Evolutionary conservation across 2,797 vertebrate genomes (phyloP), one percentile per base, ranked within the genome.

Genomic region (Sebastolobus alascanus): DNA sequence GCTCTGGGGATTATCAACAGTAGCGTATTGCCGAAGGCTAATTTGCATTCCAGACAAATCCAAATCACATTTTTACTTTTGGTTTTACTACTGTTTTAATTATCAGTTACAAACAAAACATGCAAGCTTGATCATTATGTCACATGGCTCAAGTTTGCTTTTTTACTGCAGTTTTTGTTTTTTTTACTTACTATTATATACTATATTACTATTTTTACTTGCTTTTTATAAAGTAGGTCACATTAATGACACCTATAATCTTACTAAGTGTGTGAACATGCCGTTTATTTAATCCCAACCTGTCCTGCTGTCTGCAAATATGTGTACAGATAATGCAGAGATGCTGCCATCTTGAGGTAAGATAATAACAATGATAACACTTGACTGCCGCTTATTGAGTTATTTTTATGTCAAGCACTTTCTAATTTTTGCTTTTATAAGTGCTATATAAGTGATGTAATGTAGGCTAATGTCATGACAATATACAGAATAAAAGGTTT

Each of bases 31-130:
- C 5, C 5, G 0, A 2, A 22, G 37, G 25, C 10, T 54, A 5
- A 22, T 67, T 76, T 77, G 12, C 18, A 68, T 81, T 61, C 18
- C 29, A 73, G 31, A 4, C 54, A 55, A 78, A 67, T 38, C 14
- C 13, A 43, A 65, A 64, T 58, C 33, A 69, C 13, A 43, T 22
- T 38, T 22, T 7, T 37, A 11, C 8, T 60, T 33, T 60, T 29
- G 35, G 18, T 35, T 37, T 31, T 22, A 33, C 12, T 35, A 40
- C 1, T 1, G 3, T 31, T 66, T 29, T 22, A 18, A 29, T 52
- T 22, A 37, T 31, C n/a, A 38, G 18, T 20, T 4, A 35, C 20
- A 67, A 59, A 55, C 31, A 60, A 33, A 29, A 69, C 18, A 52
- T 2, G 1, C 18, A 31, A 14, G 31, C 11, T 27, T 54, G 5